Base-by-base conservation (phyloP, 2,113 vertebrate genomes). In the Athene cunicularia region DNA sequence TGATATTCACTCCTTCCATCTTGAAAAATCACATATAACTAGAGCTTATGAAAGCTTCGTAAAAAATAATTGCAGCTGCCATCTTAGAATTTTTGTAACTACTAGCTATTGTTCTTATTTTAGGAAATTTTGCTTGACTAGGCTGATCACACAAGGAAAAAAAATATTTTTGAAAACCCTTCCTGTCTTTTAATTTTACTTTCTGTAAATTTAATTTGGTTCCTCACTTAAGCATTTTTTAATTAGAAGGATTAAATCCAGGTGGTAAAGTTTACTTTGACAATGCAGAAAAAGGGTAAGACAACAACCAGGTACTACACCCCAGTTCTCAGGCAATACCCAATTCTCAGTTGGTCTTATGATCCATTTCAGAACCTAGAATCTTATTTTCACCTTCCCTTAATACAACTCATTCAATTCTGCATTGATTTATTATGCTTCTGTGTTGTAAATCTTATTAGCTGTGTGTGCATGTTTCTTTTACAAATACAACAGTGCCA, bases 381-480 rank as follows among this genome's bases (percentile, higher is more conserved):
- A 95, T 93, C 79, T 95, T 95, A 92, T 95, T 96, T 97, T 96
- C 58, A 80, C 70, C 82, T 90, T 93, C 62, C 53, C 15, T 16
- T 92, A 95, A 87, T 90, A 86, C 67, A 90, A 76, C 45, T 93
- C 90, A 70, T 53, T 92, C 85, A 73, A 86, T 94, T 94, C 63
- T 80, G 9, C 81, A 90, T 95, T 96, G 96, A 96, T 96, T 94
- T 96, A 93, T 92, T 93, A 95, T 95, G 85, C 50, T 92, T 92
- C 71, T 94, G 47, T 73, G 63, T 39, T 96, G 82, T 88, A 96
- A 94, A 95, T 93, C 93, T 81, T 95, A 96, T 87, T 96, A 96
- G 52, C 35, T 74, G 1, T 80, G 80, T 86, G 62, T 95, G 72
- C 76, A 90, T 94, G 80, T 94, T 95, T 93, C 83, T 95, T 94